Conservation (phyloP, 2,113 vertebrate species). For the Megaceryle maxima region DNA sequence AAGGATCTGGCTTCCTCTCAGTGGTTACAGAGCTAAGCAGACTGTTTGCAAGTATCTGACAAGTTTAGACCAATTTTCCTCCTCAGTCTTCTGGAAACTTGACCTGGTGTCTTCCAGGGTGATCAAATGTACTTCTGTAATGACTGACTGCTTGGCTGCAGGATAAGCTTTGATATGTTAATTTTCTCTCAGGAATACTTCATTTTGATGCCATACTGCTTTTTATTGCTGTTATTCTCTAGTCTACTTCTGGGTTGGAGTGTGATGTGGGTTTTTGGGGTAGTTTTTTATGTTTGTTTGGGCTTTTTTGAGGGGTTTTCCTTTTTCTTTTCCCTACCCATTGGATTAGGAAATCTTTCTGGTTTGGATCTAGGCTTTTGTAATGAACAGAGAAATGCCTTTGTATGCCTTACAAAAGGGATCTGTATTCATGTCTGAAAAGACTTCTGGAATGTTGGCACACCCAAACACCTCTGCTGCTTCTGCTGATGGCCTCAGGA, state of each 20-base stretch:
- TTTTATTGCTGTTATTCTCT: background rate
- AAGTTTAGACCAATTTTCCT: background rate
- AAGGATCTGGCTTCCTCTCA: background rate
- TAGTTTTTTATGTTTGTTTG: background rate
- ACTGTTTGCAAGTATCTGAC: background rate
- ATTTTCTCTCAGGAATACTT: background rate
- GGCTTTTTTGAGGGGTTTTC: background rate
- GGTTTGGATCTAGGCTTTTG: background rate
- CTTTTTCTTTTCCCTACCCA: background rate
- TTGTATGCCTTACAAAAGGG: constrained; percentile 19
- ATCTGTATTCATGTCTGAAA: constrained; percentile 41
- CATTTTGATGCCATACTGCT: background rate
- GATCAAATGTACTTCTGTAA: background rate
- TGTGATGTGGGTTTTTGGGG: background rate
- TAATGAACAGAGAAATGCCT: background rate
- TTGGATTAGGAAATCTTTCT: background rate
- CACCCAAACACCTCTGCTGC: constrained; percentile 4
- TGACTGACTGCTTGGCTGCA: background rate
- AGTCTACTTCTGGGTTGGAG: background rate
- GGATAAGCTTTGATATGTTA: background rate
- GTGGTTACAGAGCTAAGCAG: background rate
- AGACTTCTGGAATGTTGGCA: constrained; percentile 39
- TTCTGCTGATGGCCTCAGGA: constrained; percentile 9
- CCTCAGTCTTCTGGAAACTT: background rate
- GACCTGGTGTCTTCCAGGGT: background rate